Base-by-base conservation (phyloP, 2,888 invertebrate genomes). In the Andrena trimmerana region DNA sequence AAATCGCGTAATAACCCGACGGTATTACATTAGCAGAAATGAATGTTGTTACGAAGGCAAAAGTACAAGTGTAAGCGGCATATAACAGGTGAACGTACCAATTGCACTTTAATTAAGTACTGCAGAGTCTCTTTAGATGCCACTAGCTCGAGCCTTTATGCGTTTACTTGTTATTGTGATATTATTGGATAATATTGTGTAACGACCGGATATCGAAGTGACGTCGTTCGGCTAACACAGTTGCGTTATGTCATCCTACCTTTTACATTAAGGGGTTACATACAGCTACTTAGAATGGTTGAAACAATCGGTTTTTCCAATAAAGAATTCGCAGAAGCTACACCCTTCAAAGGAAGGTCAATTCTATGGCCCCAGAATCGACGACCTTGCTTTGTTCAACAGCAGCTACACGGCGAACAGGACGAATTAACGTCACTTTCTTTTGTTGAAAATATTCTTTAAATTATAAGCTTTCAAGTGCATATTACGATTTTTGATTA, bases 41-140 rank as follows among this genome's bases (percentile, higher is more conserved):
- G 27, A 48, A n/a, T 5, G 60, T 62, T 48, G 16, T 59, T 16
- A 13, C 2, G 33, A 20, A 27, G 33, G 33, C n/a, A 31, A 72
- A 52, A 13, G 1, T 6, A 33, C 8, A n/a, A 59, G 63, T 10
- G 13, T 59, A 33, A 62, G 20, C 33, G 27, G 48, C 27, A 52
- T 77, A 59, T 79, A 48, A 70, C 60, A 68, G 62, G 8, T 8
- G 48, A 33, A 16, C 36, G 33, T 65, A 27, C n/a, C 50, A 29
- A 63, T 72, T 68, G 29, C 72, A 68, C 50, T 48, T 50, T 81
- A 81, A 81, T 79, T 68, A 72, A 48, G 27, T 33, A 57, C 33
- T 36, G 29, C 20, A 54, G 36, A 59, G 48, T 79, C 71, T 42
- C 29, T 50, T 10, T 65, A 54, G 33, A 62, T 31, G 0, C n/a